phyloP scores from a whole-genome alignment of 2,797 vertebrate species.

The Odontamblyopus rebecca region DNA sequence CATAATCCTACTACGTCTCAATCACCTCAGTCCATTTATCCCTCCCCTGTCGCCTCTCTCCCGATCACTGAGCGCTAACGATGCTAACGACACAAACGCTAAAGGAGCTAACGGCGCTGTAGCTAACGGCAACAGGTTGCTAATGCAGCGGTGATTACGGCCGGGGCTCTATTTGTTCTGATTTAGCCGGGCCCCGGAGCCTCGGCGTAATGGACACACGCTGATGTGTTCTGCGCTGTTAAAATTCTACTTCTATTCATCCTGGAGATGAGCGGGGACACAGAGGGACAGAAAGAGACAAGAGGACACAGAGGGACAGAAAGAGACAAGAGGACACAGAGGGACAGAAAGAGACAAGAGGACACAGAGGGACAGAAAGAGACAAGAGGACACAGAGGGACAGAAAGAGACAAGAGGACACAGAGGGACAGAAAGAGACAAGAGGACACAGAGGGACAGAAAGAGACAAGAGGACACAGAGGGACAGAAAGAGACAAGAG shows the following conservation, averaged over 20 bases:
- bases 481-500: neutral
- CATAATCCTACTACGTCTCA: neutral
- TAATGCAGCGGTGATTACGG: neutral
- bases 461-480: neutral
- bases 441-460: neutral
- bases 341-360: neutral
- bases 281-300: neutral
- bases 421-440: neutral
- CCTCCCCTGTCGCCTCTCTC: neutral
- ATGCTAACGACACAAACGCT: neutral
- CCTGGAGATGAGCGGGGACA: neutral
- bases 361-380: neutral
- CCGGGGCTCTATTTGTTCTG: neutral
- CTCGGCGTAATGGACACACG: neutral
- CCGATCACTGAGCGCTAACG: neutral
- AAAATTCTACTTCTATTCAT: neutral
- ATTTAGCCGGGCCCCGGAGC: conserved; percentile 2
- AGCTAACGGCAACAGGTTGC: neutral
- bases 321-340: neutral
- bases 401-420: neutral
- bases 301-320: neutral
- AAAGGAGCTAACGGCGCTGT: conserved; percentile 1
- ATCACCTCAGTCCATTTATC: neutral
- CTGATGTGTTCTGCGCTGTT: conserved; percentile 4
- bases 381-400: neutral